These are phyloP conservation scores for Mus spretus DNA, from an alignment of 2,797 vertebrate genomes.

Conservation along the genomic window DNA sequence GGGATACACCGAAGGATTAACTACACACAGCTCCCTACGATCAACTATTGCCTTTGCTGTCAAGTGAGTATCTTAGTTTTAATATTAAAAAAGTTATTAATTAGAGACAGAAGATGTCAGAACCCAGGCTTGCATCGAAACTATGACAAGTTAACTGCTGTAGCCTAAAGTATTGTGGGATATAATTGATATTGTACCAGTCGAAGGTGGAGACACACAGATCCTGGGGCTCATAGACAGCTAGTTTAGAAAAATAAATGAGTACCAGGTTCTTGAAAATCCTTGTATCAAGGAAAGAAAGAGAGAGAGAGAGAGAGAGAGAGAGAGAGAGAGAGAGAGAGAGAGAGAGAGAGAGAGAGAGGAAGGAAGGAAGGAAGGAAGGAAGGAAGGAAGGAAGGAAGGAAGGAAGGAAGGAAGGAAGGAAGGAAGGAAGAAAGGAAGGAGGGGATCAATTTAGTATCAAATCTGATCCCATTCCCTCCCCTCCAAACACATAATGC, in stretches of 20 bases:
- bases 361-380: too few relatives aligned
- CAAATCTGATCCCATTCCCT: background rate
- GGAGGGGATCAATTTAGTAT: background rate
- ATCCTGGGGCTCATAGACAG: background rate
- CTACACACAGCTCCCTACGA: slow-evolving; percentile 26
- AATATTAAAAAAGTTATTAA: slow-evolving; percentile 64
- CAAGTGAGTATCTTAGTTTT: slow-evolving; percentile 34
- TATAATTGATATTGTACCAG: background rate
- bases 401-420: too few relatives aligned
- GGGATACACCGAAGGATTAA: slow-evolving; percentile 66
- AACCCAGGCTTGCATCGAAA: slow-evolving; percentile 3
- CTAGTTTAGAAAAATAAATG: background rate
- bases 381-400: too few relatives aligned
- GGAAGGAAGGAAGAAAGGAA: too few relatives aligned
- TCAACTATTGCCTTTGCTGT: slow-evolving; percentile 40
- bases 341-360: too few relatives aligned
- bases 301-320: too few relatives aligned
- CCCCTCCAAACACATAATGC: too few relatives aligned
- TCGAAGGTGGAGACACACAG: background rate
- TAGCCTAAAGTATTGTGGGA: background rate
- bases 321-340: too few relatives aligned
- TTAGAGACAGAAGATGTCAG: slow-evolving; percentile 45
- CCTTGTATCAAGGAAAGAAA: background rate
- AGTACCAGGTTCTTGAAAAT: background rate
- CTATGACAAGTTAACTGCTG: background rate